Base-by-base conservation (phyloP, 2,797 vertebrate genomes). In the Diplodus sargus region DNA sequence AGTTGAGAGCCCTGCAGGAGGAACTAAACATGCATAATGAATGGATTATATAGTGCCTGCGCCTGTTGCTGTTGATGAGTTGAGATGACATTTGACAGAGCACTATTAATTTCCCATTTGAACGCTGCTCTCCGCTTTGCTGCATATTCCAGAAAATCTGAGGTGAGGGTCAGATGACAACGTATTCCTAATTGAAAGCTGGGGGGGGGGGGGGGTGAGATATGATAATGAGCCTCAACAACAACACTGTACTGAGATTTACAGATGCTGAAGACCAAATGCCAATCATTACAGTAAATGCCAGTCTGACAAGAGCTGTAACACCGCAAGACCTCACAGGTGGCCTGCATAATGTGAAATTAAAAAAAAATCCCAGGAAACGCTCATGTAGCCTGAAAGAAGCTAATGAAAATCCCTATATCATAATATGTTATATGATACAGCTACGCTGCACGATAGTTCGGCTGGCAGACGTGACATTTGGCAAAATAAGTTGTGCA, bases 261-360 rank as follows among this genome's bases (percentile, higher is more conserved):
- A 79, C 30, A 77, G 75, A 86, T 78, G 45, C 64, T 62, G 63
- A 67, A 83, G 73, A 71, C 54, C 73, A 90, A 91, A 91, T 90
- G 90, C 67, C 87, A 91, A 69, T 91, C 84, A 90, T 60, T 74
- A 72, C 72, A 78, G 76, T 75, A 92, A 93, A 93, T 92, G 89
- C 73, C 88, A 91, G 30, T 70, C 62, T 76, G 76, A 79, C 83
- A 87, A 74, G 59, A 82, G 53, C 70, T 68, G 57, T 69, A 45
- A 63, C 62, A 57, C 15, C 62, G 76, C 11, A 25, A 74, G 77
- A 80, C 78, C 82, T 76, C 62, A 42, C 20, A 73, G 42, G 34
- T 64, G 58, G 61, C 72, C 62, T 60, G 81, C 34, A 85, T 87
- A 76, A 75, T 71, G 66, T 53, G 0, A n/a, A 74, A 72, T 28